Conservation (phyloP, 2,113 vertebrate species). For the Rhea americana region DNA sequence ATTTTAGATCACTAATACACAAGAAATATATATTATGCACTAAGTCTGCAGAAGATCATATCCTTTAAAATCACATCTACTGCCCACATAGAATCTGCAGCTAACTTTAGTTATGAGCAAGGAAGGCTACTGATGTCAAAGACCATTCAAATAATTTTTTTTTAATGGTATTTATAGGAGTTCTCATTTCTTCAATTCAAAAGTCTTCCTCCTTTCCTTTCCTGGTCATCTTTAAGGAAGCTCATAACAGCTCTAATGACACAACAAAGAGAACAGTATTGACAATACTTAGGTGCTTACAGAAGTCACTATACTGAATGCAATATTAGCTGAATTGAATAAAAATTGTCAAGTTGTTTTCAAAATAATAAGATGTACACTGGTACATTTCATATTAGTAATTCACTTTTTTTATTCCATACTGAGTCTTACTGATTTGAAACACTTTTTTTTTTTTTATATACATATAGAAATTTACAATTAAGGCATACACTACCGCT, state of each 20-base stretch:
- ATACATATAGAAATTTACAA: background rate
- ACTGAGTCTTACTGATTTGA: background rate
- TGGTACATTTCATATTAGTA: background rate
- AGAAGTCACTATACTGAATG: background rate
- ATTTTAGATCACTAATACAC: background rate
- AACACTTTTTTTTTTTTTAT: background rate
- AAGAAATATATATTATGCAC: background rate
- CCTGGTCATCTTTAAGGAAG: background rate
- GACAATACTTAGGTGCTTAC: background rate
- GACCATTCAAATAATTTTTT: accelerated
- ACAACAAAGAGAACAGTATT: background rate
- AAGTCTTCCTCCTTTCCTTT: background rate
- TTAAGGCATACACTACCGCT: no score
- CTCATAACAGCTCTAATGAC: background rate
- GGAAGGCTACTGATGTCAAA: background rate
- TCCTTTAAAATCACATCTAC: background rate
- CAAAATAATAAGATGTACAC: background rate
- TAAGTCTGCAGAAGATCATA: background rate
- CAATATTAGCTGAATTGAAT: background rate
- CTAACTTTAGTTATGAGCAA: background rate
- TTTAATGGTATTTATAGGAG: background rate
- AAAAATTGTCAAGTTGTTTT: background rate
- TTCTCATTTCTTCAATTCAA: background rate
- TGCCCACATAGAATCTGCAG: background rate
- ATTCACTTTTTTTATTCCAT: background rate